Evolutionary conservation across 1,140 invertebrate genomes (phyloP).

Genomic region (Stegodyphus dumicola): DNA sequence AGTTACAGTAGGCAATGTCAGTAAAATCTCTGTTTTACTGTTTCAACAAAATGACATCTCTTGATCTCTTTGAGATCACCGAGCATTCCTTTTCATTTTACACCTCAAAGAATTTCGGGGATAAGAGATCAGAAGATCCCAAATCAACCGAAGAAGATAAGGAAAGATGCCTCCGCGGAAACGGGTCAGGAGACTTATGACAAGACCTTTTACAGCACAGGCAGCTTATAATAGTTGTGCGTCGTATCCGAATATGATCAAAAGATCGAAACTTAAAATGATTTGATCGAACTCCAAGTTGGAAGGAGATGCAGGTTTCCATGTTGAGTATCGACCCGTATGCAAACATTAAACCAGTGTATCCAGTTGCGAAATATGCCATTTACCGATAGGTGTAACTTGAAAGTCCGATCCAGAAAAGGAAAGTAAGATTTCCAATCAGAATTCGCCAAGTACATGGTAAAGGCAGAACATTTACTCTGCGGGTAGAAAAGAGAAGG

Average conservation of each 20-base stretch:
- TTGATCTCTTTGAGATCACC: slow-evolving; percentile 1
- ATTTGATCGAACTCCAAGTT: slow-evolving; percentile 30
- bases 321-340: neutral
- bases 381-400: slow-evolving; percentile 35
- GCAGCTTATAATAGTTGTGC: neutral
- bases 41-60: slow-evolving; percentile 20
- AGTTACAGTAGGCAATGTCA: neutral
- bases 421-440: slow-evolving; percentile 38
- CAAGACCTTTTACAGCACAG: neutral
- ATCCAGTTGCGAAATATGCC: slow-evolving; percentile 1
- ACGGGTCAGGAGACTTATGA: neutral
- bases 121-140: neutral
- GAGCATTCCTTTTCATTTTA: slow-evolving; percentile 23
- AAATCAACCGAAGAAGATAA: neutral
- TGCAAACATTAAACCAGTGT: slow-evolving; percentile 8
- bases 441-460: slow-evolving; percentile 24
- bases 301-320: neutral
- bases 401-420: slow-evolving; percentile 8
- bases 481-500: neutral
- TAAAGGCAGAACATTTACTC: neutral
- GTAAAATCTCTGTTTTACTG: neutral
- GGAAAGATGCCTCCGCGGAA: neutral
- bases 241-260: neutral
- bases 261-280: neutral
- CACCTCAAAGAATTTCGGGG: slow-evolving; percentile 8